phyloP scores from a whole-genome alignment of 2,113 vertebrate genomes.

The Puma concolor region DNA sequence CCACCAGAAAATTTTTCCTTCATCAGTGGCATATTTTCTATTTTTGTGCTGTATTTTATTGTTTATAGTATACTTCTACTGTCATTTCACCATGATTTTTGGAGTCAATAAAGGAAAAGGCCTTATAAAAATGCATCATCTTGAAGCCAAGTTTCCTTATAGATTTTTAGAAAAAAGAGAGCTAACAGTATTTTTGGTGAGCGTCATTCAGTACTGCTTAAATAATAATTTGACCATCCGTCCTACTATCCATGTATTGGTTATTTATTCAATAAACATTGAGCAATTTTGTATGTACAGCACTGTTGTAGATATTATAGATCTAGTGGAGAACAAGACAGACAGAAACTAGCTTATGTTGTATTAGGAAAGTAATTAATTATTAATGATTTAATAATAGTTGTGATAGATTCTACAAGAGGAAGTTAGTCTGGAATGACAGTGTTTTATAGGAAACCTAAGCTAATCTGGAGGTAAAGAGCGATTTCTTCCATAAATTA shows the following conservation, averaged over 20 bases:
- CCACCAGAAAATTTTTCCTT: not conserved
- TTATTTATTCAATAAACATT: constrained; percentile 12
- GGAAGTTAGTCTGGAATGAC: not conserved
- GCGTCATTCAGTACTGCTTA: not conserved
- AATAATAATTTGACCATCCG: not conserved
- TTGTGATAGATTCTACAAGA: not conserved
- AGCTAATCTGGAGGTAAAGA: not conserved
- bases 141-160: not conserved
- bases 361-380: not conserved
- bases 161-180: not conserved
- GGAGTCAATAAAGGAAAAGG: not conserved
- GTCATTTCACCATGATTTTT: not conserved
- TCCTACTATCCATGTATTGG: not conserved
- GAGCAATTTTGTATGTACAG: not conserved
- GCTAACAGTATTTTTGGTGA: not conserved
- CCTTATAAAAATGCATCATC: not conserved
- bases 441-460: not conserved
- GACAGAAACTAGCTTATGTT: not conserved
- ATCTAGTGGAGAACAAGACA: not conserved
- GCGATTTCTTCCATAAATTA: constrained; percentile 1
- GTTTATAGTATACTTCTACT: not conserved
- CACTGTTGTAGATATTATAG: not conserved
- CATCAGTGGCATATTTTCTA: not conserved
- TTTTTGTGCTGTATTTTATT: not conserved
- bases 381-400: constrained; percentile 44